These are phyloP conservation scores for Isaurus tuberculatus DNA, from an alignment of 92 coral and sea anemone species.

Conservation along the genomic window DNA sequence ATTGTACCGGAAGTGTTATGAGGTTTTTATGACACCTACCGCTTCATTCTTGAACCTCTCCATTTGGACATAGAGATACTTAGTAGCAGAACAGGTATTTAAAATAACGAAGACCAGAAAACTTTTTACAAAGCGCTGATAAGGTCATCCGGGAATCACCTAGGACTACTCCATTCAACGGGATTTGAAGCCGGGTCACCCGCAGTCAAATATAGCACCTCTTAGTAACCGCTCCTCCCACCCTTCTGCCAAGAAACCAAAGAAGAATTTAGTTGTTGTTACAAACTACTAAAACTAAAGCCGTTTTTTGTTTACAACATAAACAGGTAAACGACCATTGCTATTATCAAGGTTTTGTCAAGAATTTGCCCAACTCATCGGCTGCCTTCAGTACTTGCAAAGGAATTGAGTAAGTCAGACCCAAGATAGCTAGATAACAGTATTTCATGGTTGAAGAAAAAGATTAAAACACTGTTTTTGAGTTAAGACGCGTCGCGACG, in stretches of 20 bases:
- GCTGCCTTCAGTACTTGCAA: constrained; percentile 90
- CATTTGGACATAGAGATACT: not conserved
- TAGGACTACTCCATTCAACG: too few species aligned
- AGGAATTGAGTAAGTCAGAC: constrained; percentile 87
- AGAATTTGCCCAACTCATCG: constrained; percentile 64
- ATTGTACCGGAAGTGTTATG: constrained; percentile 14
- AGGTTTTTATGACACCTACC: not conserved
- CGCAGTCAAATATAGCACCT: too few species aligned
- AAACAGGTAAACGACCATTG: constrained; percentile 73
- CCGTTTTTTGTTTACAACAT: too few species aligned
- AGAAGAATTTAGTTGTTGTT: not conserved
- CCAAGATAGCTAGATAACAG: not conserved
- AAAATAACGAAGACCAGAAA: not conserved
- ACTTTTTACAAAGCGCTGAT: too few species aligned
- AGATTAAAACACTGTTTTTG: too few species aligned
- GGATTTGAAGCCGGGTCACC: too few species aligned
- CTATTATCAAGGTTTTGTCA: constrained; percentile 83
- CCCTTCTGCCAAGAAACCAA: too few species aligned
- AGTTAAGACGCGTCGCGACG: too few species aligned
- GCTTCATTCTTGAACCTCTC: not conserved
- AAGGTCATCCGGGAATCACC: too few species aligned
- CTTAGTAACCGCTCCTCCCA: too few species aligned
- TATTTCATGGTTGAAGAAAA: too few species aligned
- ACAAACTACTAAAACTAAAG: not conserved
- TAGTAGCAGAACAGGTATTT: not conserved